Percentiles rank a stretch among this genome's conserved stretches.
Evolutionary conservation across 2,888 invertebrate species (phyloP).

Genomic region (Stenodera caucasica): DNA sequence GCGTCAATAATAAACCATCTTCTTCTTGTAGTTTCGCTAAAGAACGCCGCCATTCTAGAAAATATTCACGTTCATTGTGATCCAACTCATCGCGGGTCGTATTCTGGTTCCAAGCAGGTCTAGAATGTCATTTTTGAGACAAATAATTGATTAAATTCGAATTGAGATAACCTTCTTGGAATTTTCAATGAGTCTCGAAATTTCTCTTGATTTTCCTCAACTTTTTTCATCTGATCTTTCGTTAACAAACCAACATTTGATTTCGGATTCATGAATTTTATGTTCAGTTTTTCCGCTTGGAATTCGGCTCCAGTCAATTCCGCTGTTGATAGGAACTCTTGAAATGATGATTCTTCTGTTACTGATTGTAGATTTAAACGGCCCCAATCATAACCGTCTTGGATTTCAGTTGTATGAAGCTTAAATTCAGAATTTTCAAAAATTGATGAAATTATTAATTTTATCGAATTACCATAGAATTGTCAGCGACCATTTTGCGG

Average conservation of each 20-base stretch:
- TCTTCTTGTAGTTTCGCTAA: constrained; percentile 78
- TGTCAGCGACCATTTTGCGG: constrained; percentile 68
- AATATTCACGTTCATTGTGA: constrained; percentile 76
- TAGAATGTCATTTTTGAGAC: no score
- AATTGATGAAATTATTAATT: constrained; percentile 15
- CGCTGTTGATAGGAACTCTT: constrained; percentile 94
- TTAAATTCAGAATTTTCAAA: constrained; percentile 40
- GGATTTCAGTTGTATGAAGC: constrained; percentile 85
- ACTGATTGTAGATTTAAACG: constrained; percentile 88
- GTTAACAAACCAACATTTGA: constrained; percentile 64
- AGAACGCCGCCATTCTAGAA: constrained; percentile 87
- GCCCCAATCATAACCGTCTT: constrained; percentile 92
- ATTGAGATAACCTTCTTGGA: constrained; percentile 85
- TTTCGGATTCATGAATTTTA: constrained; percentile 71
- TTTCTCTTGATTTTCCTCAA: constrained; percentile 61
- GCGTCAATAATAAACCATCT: constrained; percentile 84
- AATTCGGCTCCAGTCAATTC: constrained; percentile 94
- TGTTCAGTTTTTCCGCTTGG: constrained; percentile 85
- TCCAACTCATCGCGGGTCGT: constrained; percentile 82
- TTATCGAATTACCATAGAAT: constrained; percentile 67
- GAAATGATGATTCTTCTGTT: constrained; percentile 93
- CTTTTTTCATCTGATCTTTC: constrained; percentile 60
- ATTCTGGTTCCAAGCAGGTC: constrained; percentile 78
- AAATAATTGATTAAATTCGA: no score
- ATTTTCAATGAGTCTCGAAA: constrained; percentile 71